Evolutionary conservation across 92 coral and sea anemone genomes (phyloP).

Genomic region (Bergia puertoricense): DNA sequence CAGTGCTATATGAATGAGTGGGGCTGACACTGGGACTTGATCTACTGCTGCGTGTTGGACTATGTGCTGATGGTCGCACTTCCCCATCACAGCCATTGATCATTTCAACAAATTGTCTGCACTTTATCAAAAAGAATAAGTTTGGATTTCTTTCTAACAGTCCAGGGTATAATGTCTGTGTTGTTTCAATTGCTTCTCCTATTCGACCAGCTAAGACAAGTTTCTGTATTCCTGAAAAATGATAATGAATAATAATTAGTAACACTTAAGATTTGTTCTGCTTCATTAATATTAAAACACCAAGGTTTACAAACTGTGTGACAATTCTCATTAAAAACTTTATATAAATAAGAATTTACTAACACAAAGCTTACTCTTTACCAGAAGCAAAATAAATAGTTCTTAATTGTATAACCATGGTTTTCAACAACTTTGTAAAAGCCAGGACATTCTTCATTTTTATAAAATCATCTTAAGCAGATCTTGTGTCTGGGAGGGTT

Average conservation of each 20-base stretch:
- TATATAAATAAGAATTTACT: too few species aligned
- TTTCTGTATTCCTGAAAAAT: slow-evolving; percentile 91
- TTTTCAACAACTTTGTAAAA: too few species aligned
- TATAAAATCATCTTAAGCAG: too few species aligned
- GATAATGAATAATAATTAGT: neutral
- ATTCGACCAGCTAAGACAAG: slow-evolving; percentile 93
- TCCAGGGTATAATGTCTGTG: slow-evolving; percentile 95
- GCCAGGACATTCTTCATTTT: too few species aligned
- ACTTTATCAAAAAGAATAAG: slow-evolving; percentile 87
- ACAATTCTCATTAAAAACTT: neutral
- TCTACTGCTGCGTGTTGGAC: slow-evolving; percentile 81
- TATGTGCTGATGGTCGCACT: slow-evolving; percentile 92
- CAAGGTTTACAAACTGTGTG: too few species aligned
- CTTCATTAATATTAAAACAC: too few species aligned
- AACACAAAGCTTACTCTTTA: neutral
- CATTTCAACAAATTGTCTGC: slow-evolving; percentile 99
- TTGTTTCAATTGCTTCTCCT: slow-evolving; percentile 99
- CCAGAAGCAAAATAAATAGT: neutral
- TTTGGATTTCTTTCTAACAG: slow-evolving; percentile 93
- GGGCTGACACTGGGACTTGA: slow-evolving; percentile 98
- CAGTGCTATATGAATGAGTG: slow-evolving; percentile 87
- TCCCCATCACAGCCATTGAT: slow-evolving; percentile 97
- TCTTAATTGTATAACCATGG: too few species aligned
- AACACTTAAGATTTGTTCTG: too few species aligned
- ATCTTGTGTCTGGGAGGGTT: too few species aligned